Evolutionary conservation across 2,797 vertebrate species (phyloP).

Genomic region (Sarcophilus harrisii): DNA sequence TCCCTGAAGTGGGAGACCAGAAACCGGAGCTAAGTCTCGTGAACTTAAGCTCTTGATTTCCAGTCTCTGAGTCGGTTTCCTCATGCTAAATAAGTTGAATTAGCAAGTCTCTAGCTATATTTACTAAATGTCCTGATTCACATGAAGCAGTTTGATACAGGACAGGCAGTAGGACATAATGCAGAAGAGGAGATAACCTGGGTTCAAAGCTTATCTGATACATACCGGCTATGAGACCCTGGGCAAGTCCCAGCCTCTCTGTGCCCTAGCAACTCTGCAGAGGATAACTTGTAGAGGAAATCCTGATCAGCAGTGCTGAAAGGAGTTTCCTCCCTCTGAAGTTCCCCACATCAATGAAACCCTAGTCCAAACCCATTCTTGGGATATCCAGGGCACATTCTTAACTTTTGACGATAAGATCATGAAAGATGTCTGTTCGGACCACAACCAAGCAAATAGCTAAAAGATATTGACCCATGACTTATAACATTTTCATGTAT

Average conservation of each 20-base stretch:
- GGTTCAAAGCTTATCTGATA: neutral
- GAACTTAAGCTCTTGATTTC: neutral
- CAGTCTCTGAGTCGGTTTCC: neutral
- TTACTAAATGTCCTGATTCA: neutral
- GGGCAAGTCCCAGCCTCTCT: neutral
- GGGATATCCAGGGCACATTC: slow-evolving; percentile 55
- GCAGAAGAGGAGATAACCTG: neutral
- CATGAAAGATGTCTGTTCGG: slow-evolving; percentile 27
- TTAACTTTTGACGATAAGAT: slow-evolving; percentile 62
- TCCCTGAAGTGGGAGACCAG: neutral
- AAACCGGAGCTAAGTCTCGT: neutral
- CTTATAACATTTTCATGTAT: neutral
- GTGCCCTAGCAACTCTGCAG: neutral
- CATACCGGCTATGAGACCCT: neutral
- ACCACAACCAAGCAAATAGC: neutral
- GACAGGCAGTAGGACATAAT: neutral
- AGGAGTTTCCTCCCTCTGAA: slow-evolving; percentile 33
- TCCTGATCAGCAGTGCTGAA: slow-evolving; percentile 54
- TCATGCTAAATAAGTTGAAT: neutral
- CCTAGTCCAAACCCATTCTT: slow-evolving; percentile 51
- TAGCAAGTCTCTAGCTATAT: neutral
- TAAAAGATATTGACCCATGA: neutral
- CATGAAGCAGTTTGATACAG: neutral
- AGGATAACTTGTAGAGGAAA: slow-evolving; percentile 17
- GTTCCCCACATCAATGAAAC: slow-evolving; percentile 58